Evolutionary conservation across 1,140 invertebrate genomes (phyloP), one percentile per base, ranked within the genome.

Genomic region (Scaptomyza montana): DNA sequence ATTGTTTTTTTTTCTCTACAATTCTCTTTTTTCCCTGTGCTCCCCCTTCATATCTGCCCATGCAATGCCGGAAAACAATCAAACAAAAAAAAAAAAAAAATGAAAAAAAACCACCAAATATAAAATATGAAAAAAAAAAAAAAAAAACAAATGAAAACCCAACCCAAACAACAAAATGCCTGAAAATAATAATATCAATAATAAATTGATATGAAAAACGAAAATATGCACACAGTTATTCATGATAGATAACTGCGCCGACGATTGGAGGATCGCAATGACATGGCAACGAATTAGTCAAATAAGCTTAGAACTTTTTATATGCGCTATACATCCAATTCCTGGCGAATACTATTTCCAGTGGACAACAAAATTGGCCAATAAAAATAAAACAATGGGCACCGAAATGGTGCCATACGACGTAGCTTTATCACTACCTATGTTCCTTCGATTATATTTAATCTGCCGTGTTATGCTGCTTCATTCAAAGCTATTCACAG

Each of bases 241-340:
- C 94, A 98, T 99, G 97, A 99, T 99, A 94, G 98, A 99, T 95
- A 99, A 99, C 94, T 99, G 98, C 93, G 98, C 99, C 56, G 99
- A 99, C 93, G 99, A 99, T 94, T 99, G 99, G 99, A 94, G 98
- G 91, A 99, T 99, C 93, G 98, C 99, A 74, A 98, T 99, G 96
- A 99, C 98, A 65, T 98, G 97, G 96, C 97, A 98, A 93, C 94
- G 98, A 92, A 97, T 98, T 93, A 95, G 95, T 77, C 97, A 99
- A 93, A 98, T 99, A 91, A 94, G 95, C 36, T 94, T 99, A 79
- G 99, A 99, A 93, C 94, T 99, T 75, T 92, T 96, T 69, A 97
- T 99, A 90, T 99, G 99, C 93, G 97, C 97, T 80, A 95, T 99
- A 80, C 98, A 99, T 93, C 98, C 98, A 45, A 97, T 99, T 89